phyloP scores from a whole-genome alignment of 2,797 vertebrate genomes.

The Anguilla obscura region DNA sequence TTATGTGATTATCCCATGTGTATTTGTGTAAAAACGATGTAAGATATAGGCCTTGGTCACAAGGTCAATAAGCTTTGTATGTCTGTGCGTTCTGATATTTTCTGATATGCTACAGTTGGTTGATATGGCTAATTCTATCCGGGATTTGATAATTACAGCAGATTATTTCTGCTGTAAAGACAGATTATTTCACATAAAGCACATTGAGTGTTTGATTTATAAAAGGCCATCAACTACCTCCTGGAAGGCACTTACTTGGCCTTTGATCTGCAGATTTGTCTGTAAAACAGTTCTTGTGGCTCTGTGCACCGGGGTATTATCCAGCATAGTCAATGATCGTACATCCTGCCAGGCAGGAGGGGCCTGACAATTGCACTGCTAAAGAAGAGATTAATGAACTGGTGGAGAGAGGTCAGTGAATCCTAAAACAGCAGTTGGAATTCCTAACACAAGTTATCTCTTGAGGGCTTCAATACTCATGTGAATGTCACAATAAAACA shows the following conservation, averaged over 20 bases:
- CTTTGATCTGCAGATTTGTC: constrained; percentile 21
- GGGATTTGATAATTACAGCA: background rate
- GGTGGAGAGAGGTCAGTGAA: constrained; percentile 17
- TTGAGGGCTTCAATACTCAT: background rate
- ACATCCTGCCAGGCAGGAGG: constrained; percentile 3
- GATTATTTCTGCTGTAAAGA: too few species aligned
- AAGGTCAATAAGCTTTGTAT: background rate
- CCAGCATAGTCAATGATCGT: constrained; percentile 8
- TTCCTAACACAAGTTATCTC: constrained; percentile 15
- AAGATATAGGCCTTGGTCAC: too few species aligned
- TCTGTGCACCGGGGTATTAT: constrained; percentile 5
- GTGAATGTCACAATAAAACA: background rate
- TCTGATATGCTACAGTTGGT: background rate
- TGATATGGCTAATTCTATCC: background rate
- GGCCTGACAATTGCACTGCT: constrained; percentile 18
- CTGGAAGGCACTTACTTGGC: constrained; percentile 1
- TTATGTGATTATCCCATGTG: too few species aligned
- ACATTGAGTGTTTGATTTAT: background rate
- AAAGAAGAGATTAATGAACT: constrained; percentile 26
- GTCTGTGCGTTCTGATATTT: background rate
- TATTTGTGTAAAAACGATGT: too few species aligned
- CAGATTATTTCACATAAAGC: background rate
- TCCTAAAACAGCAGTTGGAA: constrained; percentile 12
- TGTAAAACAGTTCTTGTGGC: background rate
- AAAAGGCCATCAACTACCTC: background rate